Evolutionary conservation across 1,140 invertebrate species (phyloP), one percentile per base, ranked within the genome.

Genomic region (Sesamia nonagrioides): DNA sequence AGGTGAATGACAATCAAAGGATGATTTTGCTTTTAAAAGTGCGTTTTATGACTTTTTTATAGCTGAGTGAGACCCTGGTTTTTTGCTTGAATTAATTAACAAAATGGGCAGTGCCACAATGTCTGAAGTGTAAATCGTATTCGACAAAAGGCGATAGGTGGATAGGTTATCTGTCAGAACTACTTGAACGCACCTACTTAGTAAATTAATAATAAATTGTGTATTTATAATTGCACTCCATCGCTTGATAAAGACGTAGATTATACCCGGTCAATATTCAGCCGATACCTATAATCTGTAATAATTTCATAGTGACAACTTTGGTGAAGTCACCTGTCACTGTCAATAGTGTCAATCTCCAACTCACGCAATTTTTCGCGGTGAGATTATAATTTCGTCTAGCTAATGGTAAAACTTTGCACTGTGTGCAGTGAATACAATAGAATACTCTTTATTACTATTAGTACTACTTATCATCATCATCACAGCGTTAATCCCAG

Each of bases 341-440:
- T 27, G 11, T 11, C 9, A 45, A 11, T 9, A 9, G 0, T 11
- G 42, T 11, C 40, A 40, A 45, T 9, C 8, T 45, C 2, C 13
- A 2, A 0, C 9, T 8, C 8, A 45, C 11, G 0, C 9, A 45
- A 11, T 11, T 11, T 45, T 45, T 11, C 9, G 2, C 9, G 11
- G 9, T 11, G 21, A 54, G 8, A 54, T 40, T 61, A 61, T 37
- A n/a, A 56, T 40, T 40, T 63, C 40, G 6, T 63, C 60, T 18
- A 42, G 61, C 0, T 13, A 5, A 6, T 61, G 3, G 1, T 21
- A 66, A 18, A 66, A 42, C 13, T 63, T 42, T 42, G 61, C 61
- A 66, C 61, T 42, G 37, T 66, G 61, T 66, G 37, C 61, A 21
- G 17, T 66, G n/a, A n/a, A n/a, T n/a, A n/a, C n/a, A n/a, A n/a